These are phyloP conservation scores for Parazoanthus swiftii DNA, from an alignment of 92 coral and sea anemone species.

Conservation along the genomic window DNA sequence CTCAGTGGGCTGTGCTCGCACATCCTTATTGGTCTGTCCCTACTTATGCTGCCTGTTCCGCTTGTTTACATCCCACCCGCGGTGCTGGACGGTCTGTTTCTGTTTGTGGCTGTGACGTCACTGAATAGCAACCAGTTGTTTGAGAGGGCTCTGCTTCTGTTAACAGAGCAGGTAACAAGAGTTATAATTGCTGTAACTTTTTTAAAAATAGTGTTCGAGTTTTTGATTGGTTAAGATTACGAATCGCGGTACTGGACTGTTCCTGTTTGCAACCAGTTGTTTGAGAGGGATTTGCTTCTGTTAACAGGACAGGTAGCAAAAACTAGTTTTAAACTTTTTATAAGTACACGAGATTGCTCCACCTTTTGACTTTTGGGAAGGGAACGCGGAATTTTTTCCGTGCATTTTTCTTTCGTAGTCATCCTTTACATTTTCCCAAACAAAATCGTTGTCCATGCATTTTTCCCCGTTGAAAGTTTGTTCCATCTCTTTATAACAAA, in stretches of 20 bases:
- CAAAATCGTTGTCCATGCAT: too few species aligned
- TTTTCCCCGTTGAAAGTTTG: too few species aligned
- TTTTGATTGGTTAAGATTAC: too few species aligned
- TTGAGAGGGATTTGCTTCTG: conserved; percentile 59
- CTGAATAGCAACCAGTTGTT: conserved; percentile 74
- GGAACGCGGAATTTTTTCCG: too few species aligned
- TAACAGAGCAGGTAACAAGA: conserved; percentile 70
- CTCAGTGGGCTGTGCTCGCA: conserved; percentile 61
- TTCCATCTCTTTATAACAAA: too few species aligned
- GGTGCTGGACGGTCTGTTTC: conserved; percentile 79
- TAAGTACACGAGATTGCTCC: too few species aligned
- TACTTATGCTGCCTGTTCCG: conserved; percentile 69
- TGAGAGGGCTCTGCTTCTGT: conserved; percentile 56
- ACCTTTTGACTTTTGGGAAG: too few species aligned
- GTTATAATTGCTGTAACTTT: too few species aligned
- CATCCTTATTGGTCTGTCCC: conserved; percentile 63
- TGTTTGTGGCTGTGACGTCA: conserved; percentile 72
- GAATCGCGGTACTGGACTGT: conserved; percentile 67
- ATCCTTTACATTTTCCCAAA: too few species aligned
- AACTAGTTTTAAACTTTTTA: too few species aligned
- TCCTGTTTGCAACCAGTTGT: conserved; percentile 81
- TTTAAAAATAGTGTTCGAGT: too few species aligned
- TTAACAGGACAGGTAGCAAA: conserved; percentile 68
- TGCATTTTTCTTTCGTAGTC: too few species aligned
- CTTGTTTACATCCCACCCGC: conserved; percentile 66